Base-by-base conservation (phyloP, 2,797 vertebrate genomes). In the Characodon lateralis region DNA sequence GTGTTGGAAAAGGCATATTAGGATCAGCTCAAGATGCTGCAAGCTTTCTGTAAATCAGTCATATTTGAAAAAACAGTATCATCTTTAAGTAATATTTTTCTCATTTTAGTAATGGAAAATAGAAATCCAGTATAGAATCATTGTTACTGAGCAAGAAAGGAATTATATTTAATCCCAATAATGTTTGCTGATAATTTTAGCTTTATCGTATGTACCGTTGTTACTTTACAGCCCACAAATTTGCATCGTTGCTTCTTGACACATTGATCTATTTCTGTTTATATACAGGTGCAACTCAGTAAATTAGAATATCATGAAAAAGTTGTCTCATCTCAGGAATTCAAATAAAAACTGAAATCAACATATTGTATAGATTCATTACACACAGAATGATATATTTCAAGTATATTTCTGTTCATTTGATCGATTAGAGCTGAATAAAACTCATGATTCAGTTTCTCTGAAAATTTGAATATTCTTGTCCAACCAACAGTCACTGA, bases 11-110 rank as follows among this genome's bases (percentile, higher is more conserved):
- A 66, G 71, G 77, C 72, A 78, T 81, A 71, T 56, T 12, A 46
- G 72, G 86, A 84, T 83, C 71, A 75, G 69, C 46, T 83, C 14
- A n/a, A 75, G 71, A 69, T 65, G 70, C 39, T 31, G 8, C 71
- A 65, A 76, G 63, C 55, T 65, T 48, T 63, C 73, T 75, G 61
- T 68, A 51, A 3, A 13, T 13, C 70, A 77, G 51, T 53, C 39
- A 10, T 14, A 43, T 78, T 66, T 39, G 20, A 82, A 69, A 48
- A 14, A 73, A 41, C 41, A 13, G 7, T 20, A 43, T 24, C 10
- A 22, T 24, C 35, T 41, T 41, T 12, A 24, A 24, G 24, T 13
- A 41, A 20, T 43, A 22, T 24, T 41, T 24, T 22, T 41, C 22
- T 4, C 20, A 41, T 41, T 66, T 41, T 66, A 66, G 12, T 12